phyloP scores from a whole-genome alignment of 2,888 invertebrate genomes.

The Ophion obscuratus region DNA sequence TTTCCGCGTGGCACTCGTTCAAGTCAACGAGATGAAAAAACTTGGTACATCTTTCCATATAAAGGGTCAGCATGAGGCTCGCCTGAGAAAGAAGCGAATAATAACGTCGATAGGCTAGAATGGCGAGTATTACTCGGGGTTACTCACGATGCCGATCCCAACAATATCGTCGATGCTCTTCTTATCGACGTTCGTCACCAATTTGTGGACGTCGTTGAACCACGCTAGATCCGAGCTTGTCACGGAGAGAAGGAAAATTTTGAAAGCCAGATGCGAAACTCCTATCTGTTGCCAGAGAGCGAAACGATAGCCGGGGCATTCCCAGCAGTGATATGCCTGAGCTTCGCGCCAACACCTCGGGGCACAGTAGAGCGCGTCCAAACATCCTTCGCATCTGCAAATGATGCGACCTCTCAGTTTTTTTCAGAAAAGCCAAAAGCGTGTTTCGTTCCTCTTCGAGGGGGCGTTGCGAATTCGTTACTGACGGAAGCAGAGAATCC shows the following conservation, averaged over 20 bases:
- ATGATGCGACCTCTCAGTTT: neutral
- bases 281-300: slow-evolving; percentile 90
- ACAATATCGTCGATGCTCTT: slow-evolving; percentile 88
- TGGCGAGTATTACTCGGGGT: neutral
- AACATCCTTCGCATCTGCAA: slow-evolving; percentile 88
- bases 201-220: slow-evolving; percentile 89
- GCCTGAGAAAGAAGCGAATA: slow-evolving; percentile 84
- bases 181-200: slow-evolving; percentile 90
- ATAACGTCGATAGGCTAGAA: neutral
- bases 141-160: slow-evolving; percentile 89
- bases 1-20: slow-evolving; percentile 75
- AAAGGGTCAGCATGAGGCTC: slow-evolving; percentile 88
- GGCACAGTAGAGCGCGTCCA: slow-evolving; percentile 89
- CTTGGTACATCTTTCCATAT: slow-evolving; percentile 87
- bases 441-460: neutral
- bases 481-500: slow-evolving; percentile 88
- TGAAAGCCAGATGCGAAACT: slow-evolving; percentile 91
- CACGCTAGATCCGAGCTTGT: slow-evolving; percentile 81
- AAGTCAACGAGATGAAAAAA: slow-evolving; percentile 87
- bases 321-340: slow-evolving; percentile 88
- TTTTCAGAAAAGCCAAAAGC: neutral
- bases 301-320: slow-evolving; percentile 88
- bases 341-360: slow-evolving; percentile 87
- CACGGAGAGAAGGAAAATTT: slow-evolving; percentile 86
- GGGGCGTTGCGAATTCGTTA: slow-evolving; percentile 65